Evolutionary conservation across 30 jellyfish, hydroid and myxozoan genomes (phyloP), one percentile per base, ranked within the genome.

Genomic region (Nemopilema nomurai): DNA sequence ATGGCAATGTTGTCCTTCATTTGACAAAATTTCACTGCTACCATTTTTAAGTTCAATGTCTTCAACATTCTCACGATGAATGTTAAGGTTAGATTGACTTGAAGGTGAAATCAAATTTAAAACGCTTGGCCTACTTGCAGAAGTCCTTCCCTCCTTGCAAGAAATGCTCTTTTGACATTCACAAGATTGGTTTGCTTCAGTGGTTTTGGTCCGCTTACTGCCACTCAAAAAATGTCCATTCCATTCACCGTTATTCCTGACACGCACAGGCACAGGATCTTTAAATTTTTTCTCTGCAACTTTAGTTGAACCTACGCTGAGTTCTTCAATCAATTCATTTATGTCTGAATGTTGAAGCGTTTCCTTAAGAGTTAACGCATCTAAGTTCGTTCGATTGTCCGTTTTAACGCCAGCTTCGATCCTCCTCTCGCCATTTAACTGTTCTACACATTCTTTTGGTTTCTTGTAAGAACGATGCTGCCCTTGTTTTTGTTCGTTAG

Each of bases 351-450:
- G 57, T 13, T 41, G 9, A 41, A 41, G 57, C 13, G 65, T n/a
- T 30, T 79, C 53, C 28, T 79, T 79, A 24, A 64, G 81, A 24
- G 65, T 21, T 30, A 29, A 29, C n/a, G 57, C 69, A 71, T 66
- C 24, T 31, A 50, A 17, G 22, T 65, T 67, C 89, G 69, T 79
- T 79, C 81, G 75, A 64, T 79, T 79, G 74, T 65, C 81, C 81
- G 81, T 50, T 79, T 79, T 79, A 79, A 49, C 89, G 89, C 75
- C 31, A 26, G 80, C 81, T 79, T 79, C 89, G 81, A 79, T 64
- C 41, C 32, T 41, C 20, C 41, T 65, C 62, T 53, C 89, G 89
- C 89, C 89, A 64, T 79, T 79, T 64, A 79, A 22, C 21, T 79
- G 89, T 49, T 67, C 89, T 67, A 27, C 32, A 30, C 33, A 67